Percentiles rank a stretch among this genome's conserved stretches.
phyloP scores from a whole-genome alignment of 1,140 invertebrate species.

The Neocloeon triangulifer region DNA sequence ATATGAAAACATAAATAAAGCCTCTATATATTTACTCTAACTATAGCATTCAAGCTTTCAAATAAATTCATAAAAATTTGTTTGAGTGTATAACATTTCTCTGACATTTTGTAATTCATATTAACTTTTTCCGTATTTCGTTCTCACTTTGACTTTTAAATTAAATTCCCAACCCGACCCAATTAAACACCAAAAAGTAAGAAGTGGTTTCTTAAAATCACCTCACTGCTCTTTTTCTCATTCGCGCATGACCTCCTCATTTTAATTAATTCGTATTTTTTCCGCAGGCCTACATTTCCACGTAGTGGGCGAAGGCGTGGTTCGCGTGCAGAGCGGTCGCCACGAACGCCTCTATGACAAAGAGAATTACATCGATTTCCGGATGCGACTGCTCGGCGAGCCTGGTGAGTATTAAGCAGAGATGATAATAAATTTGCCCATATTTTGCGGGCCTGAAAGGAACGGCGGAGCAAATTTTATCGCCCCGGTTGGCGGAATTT shows the following conservation, averaged over 20 bases:
- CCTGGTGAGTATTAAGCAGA: constrained; percentile 46
- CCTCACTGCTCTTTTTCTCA: neutral
- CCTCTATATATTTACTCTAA: too few relatives aligned
- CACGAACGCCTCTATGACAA: constrained; percentile 68
- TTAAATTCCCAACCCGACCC: neutral
- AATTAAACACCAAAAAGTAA: too few relatives aligned
- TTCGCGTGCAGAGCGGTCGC: constrained; percentile 49
- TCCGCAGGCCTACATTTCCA: constrained; percentile 69
- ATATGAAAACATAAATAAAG: too few relatives aligned
- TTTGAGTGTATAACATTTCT: too few relatives aligned
- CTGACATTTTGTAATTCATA: too few relatives aligned
- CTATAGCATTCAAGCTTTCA: too few relatives aligned
- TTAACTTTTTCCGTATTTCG: too few relatives aligned
- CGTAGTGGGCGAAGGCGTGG: constrained; percentile 81
- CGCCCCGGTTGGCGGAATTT: too few relatives aligned
- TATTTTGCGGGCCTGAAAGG: too few relatives aligned
- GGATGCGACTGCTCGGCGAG: constrained; percentile 78
- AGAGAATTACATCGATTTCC: constrained; percentile 89
- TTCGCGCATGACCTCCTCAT: neutral
- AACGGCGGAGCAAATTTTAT: too few relatives aligned
- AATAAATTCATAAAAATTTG: too few relatives aligned
- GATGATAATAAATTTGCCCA: too few relatives aligned
- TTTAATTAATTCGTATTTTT: constrained; percentile 1
- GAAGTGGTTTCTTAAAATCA: neutral
- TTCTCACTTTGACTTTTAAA: neutral